Evolutionary conservation across 2,113 vertebrate genomes (phyloP), one percentile per base, ranked within the genome.

Genomic region (Oreocharis arfaki): DNA sequence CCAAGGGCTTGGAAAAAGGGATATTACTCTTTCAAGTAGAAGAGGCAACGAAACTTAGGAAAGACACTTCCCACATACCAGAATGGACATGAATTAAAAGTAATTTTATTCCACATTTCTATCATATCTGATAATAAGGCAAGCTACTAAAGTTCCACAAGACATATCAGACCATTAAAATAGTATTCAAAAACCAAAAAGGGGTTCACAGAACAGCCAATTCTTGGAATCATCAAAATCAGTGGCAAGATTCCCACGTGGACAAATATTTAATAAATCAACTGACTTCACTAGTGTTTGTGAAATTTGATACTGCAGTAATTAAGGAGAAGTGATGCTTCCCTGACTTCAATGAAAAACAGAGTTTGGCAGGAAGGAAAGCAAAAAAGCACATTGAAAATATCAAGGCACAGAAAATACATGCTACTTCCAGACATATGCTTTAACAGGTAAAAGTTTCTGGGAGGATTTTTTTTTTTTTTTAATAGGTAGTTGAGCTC

Each of bases 101-200:
- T 88, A 81, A 69, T 86, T 97, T 97, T 97, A 97, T 96, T 97
- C 92, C 92, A 93, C 92, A 95, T 73, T 93, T 95, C 70, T 97
- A 93, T 64, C 77, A 69, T 90, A 92, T 52, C 69, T 57, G 83
- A 71, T 90, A 93, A 95, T 89, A 93, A 82, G 49, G 76, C 93
- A 96, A 97, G 93, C 96, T 96, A 93, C 90, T 90, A 89, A 23
- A 97, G 84, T 95, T 91, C 84, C 91, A 97, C 94, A 87, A 96
- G 89, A 97, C 90, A 60, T 71, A 84, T 64, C 76, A 84, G 89
- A 94, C 88, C 73, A 82, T 49, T 95, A 89, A 93, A 93, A 92
- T 49, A 92, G 82, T 95, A 86, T 90, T 86, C 56, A 93, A 92
- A 84, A 92, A 84, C 35, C n/a, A 84, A 86, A 88, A 59, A 90